A percentile compares a stretch with the other conserved stretches of the same genome.
These are phyloP conservation scores for Amazona finschi DNA, from an alignment of 2,797 vertebrate genomes.

Conservation along the genomic window DNA sequence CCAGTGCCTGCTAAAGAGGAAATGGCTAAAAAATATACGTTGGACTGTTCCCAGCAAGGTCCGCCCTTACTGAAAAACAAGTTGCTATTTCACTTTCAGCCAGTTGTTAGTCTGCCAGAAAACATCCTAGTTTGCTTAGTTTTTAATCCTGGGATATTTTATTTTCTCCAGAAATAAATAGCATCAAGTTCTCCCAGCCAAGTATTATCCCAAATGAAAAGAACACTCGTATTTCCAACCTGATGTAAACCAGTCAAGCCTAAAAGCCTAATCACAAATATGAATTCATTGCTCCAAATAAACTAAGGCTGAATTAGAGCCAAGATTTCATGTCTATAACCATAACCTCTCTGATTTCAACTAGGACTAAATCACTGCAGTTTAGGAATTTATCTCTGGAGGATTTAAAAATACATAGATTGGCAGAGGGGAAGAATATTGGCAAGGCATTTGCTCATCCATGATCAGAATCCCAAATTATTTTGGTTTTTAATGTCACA, in stretches of 20 bases:
- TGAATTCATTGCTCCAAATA: conserved; percentile 11
- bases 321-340: not conserved
- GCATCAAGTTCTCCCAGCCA: conserved; percentile 16
- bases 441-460: not conserved
- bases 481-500: not conserved
- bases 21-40: conserved; percentile 30
- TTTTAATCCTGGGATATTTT: conserved; percentile 40
- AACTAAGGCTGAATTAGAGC: not conserved
- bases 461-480: not conserved
- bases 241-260: conserved; percentile 4
- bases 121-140: conserved; percentile 32
- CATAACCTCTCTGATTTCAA: not conserved
- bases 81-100: conserved; percentile 49
- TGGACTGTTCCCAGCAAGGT: conserved; percentile 38
- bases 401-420: not conserved
- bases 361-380: not conserved
- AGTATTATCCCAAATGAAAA: conserved; percentile 40
- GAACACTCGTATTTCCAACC: conserved; percentile 17
- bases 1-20: conserved; percentile 27
- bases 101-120: conserved; percentile 42
- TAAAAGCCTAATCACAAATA: conserved; percentile 12
- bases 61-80: conserved; percentile 59
- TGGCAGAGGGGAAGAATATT: fast-evolving
- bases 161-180: conserved; percentile 56
- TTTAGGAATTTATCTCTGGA: not conserved